phyloP scores from a whole-genome alignment of 2,113 vertebrate genomes.

The Asarcornis scutulata region DNA sequence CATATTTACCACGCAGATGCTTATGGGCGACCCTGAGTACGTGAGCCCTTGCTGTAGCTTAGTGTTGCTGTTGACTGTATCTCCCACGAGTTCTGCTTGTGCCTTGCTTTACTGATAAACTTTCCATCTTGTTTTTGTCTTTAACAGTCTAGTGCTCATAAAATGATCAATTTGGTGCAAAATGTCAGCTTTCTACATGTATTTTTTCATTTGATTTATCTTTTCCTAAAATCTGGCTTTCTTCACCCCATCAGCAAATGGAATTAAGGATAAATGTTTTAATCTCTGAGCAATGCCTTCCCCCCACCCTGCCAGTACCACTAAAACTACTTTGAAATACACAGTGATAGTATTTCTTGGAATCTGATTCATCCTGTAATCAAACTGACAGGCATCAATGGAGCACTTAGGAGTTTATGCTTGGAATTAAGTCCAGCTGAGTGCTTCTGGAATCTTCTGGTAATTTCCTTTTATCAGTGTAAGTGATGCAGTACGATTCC shows the following conservation, averaged over 20 bases:
- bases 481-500: slow-evolving; percentile 6
- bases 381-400: background rate
- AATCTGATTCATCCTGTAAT: slow-evolving; percentile 1
- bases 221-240: background rate
- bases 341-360: background rate
- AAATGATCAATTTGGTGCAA: background rate
- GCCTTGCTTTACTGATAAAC: background rate
- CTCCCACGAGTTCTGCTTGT: background rate
- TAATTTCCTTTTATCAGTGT: slow-evolving; percentile 9
- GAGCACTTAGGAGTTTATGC: background rate
- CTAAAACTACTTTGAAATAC: background rate
- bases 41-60: background rate
- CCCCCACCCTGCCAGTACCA: background rate
- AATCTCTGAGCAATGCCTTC: background rate
- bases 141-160: background rate
- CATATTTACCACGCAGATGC: background rate
- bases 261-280: background rate
- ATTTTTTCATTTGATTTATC: background rate
- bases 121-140: background rate
- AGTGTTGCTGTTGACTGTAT: background rate
- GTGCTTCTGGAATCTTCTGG: slow-evolving; percentile 16
- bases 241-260: background rate
- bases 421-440: slow-evolving; percentile 12
- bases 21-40: background rate
- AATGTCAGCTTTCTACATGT: background rate